Base-by-base conservation (phyloP, 2,888 invertebrate species). In the Augochlorella aurata region DNA sequence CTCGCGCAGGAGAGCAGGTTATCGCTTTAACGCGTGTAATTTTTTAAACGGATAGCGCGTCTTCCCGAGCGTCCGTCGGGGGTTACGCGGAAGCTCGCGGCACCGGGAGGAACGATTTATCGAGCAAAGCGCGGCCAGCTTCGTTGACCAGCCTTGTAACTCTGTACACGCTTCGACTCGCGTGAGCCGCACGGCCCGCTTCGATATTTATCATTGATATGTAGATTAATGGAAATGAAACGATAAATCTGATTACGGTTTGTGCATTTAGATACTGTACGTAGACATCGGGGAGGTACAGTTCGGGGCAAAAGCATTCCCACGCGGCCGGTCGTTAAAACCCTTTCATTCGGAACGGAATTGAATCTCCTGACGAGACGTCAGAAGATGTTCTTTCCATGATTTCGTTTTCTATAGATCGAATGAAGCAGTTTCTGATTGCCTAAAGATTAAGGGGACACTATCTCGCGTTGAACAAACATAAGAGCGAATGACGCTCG, bases 141-240 rank as follows among this genome's bases (percentile, higher is more conserved):
- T 61, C 24, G 61, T 61, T 9, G 61, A 29, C 61, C 61, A 61
- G 38, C 5, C 38, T 4, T 38, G 38, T 38, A 38, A 38, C 61
- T 3, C 8, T 2, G 61, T 61, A 29, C 61, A 16, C 16, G 24
- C 24, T 29, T 16, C 61, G 24, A 18, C 29, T 61, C 29, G 61
- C 61, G 24, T 29, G 61, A 16, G 61, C 16, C 29, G 2, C 58
- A 8, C 61, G 16, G 61, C 8, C 61, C 29, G 16, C 16, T 61
- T 18, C 61, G 61, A 61, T 61, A 61, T 61, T 61, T 61, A 29
- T 61, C 61, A 61, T 29, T 61, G 61, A 61, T 61, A 61, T 61
- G 61, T 29, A 61, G 61, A 61, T 61, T 61, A 61, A 61, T 61
- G 61, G 61, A 61, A 61, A 61, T 61, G 61, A 61, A 61, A 61